Conservation (phyloP, 2,888 invertebrate genomes). For the Geophilus truncorum region DNA sequence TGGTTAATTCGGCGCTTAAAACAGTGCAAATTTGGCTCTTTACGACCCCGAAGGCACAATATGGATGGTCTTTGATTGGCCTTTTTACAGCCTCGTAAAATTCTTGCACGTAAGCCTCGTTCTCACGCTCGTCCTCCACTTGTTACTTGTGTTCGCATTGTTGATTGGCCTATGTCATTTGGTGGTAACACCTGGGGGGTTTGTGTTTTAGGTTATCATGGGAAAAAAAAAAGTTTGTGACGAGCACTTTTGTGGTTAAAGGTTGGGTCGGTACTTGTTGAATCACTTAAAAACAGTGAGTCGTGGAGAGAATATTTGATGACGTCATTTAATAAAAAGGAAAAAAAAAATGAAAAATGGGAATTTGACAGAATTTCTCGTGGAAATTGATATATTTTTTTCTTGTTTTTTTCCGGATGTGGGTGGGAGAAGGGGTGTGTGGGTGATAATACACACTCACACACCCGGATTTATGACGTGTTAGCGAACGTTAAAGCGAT, state of each 20-base stretch:
- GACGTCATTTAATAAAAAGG: not conserved
- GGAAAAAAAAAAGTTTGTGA: not conserved
- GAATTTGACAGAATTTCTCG: no score
- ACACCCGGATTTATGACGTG: not conserved
- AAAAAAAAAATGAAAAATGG: no score
- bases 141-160: slow-evolving; percentile 1
- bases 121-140: slow-evolving; percentile 17
- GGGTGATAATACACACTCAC: no score
- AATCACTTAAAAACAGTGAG: not conserved
- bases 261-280: slow-evolving; percentile 4
- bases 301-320: not conserved
- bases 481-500: not conserved
- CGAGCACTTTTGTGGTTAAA: not conserved
- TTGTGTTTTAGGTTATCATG: not conserved
- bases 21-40: not conserved
- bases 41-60: not conserved
- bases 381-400: no score
- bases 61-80: slow-evolving; percentile 24
- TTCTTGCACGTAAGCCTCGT: slow-evolving; percentile 24
- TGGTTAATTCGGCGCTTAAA: not conserved
- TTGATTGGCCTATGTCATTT: slow-evolving; percentile 17
- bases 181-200: slow-evolving; percentile 20
- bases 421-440: not conserved
- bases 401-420: not conserved
- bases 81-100: slow-evolving; percentile 18